A percentile compares a stretch with the other conserved stretches of the same genome.
phyloP scores from a whole-genome alignment of 2,113 vertebrate genomes.

The Cololabis saira region DNA sequence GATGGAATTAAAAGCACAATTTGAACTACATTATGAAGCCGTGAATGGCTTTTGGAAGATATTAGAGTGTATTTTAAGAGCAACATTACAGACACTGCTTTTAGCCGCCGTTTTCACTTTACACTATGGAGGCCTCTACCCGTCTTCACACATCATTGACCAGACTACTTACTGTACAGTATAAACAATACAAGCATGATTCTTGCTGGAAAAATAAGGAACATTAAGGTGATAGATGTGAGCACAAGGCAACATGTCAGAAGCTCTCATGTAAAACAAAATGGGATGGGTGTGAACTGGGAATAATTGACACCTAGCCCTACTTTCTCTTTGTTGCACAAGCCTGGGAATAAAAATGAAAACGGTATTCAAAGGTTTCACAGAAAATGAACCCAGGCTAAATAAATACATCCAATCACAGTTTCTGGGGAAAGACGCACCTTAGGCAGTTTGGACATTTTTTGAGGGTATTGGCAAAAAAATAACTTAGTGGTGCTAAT shows the following conservation, averaged over 20 bases:
- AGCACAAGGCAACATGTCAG: conserved; percentile 64
- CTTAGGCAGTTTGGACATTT: conserved; percentile 3
- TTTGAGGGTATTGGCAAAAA: conserved; percentile 15
- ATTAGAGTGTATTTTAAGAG: conserved; percentile 27
- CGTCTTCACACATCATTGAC: conserved; percentile 68
- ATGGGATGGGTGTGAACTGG: conserved; percentile 64
- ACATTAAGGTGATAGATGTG: conserved; percentile 69
- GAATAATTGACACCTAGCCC: conserved; percentile 71
- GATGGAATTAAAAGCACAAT: conserved; percentile 3
- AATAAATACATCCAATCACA: conserved; percentile 17
- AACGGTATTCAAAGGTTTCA: conserved; percentile 42
- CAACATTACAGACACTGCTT: neutral
- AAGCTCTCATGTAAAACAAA: conserved; percentile 66
- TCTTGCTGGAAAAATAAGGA: conserved; percentile 52
- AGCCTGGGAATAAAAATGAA: conserved; percentile 30
- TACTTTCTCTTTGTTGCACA: conserved; percentile 55
- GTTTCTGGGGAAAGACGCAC: conserved; percentile 10
- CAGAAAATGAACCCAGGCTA: conserved; percentile 17
- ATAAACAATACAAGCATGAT: conserved; percentile 60
- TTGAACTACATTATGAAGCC: conserved; percentile 13
- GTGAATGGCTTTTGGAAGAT: conserved; percentile 20
- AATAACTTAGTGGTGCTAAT: conserved; percentile 16
- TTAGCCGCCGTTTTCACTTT: neutral
- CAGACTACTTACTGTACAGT: conserved; percentile 73
- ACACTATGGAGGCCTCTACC: neutral